Base-by-base conservation (phyloP, 2,888 invertebrate species). In the Thereva unica region DNA sequence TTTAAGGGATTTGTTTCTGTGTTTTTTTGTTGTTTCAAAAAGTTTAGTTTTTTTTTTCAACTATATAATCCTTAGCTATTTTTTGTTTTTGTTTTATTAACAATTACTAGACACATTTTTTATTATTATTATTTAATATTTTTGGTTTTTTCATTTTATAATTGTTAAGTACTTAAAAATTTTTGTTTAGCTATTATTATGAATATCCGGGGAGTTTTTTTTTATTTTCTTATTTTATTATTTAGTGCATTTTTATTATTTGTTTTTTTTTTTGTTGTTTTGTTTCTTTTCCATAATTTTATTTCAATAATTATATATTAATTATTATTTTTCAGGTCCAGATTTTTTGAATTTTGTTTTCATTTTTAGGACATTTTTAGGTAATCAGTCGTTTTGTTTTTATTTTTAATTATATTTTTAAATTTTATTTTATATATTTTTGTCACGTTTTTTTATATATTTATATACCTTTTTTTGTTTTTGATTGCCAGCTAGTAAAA, bases 161-260 rank as follows among this genome's bases (percentile, higher is more conserved):
- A 23, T 9, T 55, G 5, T 9, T 52, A 35, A 8, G 52, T 52
- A 4, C 2, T 52, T 12, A 41, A 8, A 41, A 65, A 12, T 63
- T 57, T 52, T 65, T 64, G 34, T 47, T 45, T 23, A 23, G n/a
- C 64, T 68, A 12, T 50, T 52, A 54, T 49, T 57, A 63, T 9
- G 50, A n/a, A 38, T 70, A 52, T 52, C 66, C 66, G 66, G 64
- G 64, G 66, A 44, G 64, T 65, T 8, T 52, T 41, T 44, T 37
- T 38, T 56, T 54, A 55, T 63, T 50, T 40, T 61, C 52, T 68
- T 59, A 55, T 45, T 35, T 56, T 61, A 57, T 34, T 64, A 23
- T 70, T 64, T 64, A 49, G 66, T 64, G 54, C 64, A 57, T 37
- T 57, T 23, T 57, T 23, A 40, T 54, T 63, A 34, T 35, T 41